Evolutionary conservation across 2,888 invertebrate species (phyloP).

Genomic region (Drosophila falleni): DNA sequence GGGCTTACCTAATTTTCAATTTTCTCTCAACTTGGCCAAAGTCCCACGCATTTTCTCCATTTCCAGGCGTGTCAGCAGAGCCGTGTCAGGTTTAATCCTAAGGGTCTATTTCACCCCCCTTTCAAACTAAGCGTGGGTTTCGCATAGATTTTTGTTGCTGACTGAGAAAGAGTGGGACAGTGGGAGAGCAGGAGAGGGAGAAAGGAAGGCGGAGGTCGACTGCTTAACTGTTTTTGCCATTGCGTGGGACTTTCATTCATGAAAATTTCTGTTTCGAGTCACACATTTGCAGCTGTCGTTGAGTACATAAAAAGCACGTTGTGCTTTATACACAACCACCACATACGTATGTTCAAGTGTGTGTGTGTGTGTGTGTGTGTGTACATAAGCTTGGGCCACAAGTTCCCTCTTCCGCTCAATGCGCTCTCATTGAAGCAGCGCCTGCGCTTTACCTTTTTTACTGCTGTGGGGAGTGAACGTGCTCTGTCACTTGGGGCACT

Average conservation of each 20-base stretch:
- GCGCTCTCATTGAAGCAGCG: constrained; percentile 30
- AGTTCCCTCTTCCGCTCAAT: constrained; percentile 21
- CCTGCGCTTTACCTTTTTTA: constrained; percentile 36
- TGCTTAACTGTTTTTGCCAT: constrained; percentile 44
- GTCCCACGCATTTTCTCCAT: constrained; percentile 51
- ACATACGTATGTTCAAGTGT: not conserved
- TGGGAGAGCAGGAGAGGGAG: not conserved
- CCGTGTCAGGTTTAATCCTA: constrained; percentile 36
- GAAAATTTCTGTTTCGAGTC: constrained; percentile 76
- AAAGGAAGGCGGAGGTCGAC: constrained; percentile 2
- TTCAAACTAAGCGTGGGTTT: constrained; percentile 50
- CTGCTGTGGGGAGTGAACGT: constrained; percentile 18
- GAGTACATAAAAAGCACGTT: constrained; percentile 54
- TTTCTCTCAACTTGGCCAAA: constrained; percentile 49
- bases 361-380: not conserved
- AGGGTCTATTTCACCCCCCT: constrained; percentile 6
- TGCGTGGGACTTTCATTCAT: constrained; percentile 85
- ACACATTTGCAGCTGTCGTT: constrained; percentile 56
- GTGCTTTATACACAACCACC: constrained; percentile 18
- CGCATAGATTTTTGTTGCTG: constrained; percentile 25
- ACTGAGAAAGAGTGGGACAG: not conserved
- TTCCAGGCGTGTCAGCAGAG: constrained; percentile 56
- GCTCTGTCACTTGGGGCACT: constrained; percentile 42
- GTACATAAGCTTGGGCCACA: constrained; percentile 40
- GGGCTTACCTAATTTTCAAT: constrained; percentile 63